These are phyloP conservation scores for Drosophila baimaii DNA, from an alignment of 1,140 invertebrate species.

Conservation along the genomic window DNA sequence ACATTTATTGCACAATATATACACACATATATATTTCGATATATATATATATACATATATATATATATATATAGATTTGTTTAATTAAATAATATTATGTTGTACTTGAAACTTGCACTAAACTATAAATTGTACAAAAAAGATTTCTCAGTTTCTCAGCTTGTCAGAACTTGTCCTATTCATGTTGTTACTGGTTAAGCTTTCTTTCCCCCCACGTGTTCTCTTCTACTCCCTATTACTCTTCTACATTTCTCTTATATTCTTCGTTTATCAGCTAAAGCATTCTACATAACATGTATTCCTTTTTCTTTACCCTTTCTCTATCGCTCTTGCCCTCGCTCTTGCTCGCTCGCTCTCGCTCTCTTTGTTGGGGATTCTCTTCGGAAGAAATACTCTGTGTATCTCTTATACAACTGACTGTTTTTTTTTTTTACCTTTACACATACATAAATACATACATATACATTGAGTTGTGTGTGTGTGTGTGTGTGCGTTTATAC, in stretches of 20 bases:
- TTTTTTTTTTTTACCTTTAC: conserved; percentile 27
- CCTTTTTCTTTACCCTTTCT: background rate
- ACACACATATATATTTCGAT: conserved; percentile 19
- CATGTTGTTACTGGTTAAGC: conserved; percentile 26
- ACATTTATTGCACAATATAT: conserved; percentile 59
- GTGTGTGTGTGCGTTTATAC: conserved; percentile 20
- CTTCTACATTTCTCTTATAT: conserved; percentile 7
- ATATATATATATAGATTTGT: conserved; percentile 35
- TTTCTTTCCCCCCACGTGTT: conserved; percentile 20
- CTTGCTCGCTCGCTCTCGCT: conserved; percentile 2
- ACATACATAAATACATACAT: conserved; percentile 27
- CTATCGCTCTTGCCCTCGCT: background rate
- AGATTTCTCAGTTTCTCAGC: conserved; percentile 45
- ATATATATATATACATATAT: conserved; percentile 21
- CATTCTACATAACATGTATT: conserved; percentile 42
- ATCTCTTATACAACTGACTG: conserved; percentile 18
- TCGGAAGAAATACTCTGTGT: conserved; percentile 1
- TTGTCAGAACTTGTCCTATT: conserved; percentile 7
- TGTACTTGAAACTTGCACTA: conserved; percentile 63
- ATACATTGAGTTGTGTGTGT: conserved; percentile 33
- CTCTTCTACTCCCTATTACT: background rate
- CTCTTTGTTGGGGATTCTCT: background rate
- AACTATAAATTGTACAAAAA: conserved; percentile 70
- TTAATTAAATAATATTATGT: conserved; percentile 58
- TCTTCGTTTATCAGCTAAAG: conserved; percentile 34